Conservation (phyloP, 35 echinoderm and acorn worm genomes). For the Acanthaster planci region DNA sequence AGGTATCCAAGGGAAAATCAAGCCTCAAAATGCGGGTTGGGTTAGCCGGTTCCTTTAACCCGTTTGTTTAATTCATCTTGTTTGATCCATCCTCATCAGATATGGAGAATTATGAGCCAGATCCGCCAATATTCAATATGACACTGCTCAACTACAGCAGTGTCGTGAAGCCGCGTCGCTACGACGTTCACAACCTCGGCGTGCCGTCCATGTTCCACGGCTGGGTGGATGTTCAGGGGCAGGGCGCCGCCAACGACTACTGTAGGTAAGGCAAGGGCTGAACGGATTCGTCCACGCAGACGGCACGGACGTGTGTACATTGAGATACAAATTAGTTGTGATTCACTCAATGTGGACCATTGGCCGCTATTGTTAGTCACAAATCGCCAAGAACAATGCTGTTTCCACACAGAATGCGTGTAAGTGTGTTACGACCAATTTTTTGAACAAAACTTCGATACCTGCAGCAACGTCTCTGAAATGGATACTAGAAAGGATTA, state of each 20-base stretch:
- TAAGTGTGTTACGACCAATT: too few relatives aligned
- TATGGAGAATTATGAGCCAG: background rate
- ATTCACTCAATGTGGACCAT: too few relatives aligned
- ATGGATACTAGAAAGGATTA: too few relatives aligned
- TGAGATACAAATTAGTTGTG: too few relatives aligned
- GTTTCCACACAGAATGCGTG: too few relatives aligned
- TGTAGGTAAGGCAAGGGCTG: slow-evolving; percentile 50
- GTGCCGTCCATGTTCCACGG: slow-evolving; percentile 49
- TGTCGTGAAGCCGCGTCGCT: slow-evolving; percentile 42
- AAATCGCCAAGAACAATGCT: too few relatives aligned
- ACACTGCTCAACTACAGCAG: too few relatives aligned
- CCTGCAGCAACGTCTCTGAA: too few relatives aligned
- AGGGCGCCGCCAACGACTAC: slow-evolving; percentile 78
- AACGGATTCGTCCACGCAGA: background rate
- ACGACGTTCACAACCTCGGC: slow-evolving; percentile 60
- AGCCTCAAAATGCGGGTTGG: too few relatives aligned
- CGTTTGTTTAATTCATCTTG: background rate
- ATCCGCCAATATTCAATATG: background rate
- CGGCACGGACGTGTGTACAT: background rate
- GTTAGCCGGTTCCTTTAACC: too few relatives aligned
- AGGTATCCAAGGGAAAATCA: background rate
- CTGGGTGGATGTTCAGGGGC: slow-evolving; percentile 77
- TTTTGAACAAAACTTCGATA: too few relatives aligned
- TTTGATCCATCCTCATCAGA: background rate
- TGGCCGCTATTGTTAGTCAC: too few relatives aligned